Percentiles rank a stretch among this genome's conserved stretches.
Conservation (phyloP, 2,113 vertebrate species). For the Bettongia penicillata region DNA sequence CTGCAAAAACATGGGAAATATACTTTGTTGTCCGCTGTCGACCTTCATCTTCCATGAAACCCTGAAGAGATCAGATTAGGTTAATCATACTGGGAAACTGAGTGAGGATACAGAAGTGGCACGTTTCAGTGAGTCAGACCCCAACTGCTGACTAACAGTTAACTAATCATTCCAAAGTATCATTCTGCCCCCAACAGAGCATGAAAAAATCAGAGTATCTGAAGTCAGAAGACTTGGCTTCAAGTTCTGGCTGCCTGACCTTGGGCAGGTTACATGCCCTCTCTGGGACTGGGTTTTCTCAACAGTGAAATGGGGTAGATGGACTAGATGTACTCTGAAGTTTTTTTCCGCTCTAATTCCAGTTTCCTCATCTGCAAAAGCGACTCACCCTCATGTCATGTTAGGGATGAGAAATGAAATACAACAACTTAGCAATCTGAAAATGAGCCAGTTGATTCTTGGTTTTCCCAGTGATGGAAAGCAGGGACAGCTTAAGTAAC, state of each 20-base stretch:
- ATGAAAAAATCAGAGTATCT: background rate
- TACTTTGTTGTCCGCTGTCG: slow-evolving; percentile 97
- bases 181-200: background rate
- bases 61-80: slow-evolving; percentile 79
- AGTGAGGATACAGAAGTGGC: background rate
- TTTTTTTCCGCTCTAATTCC: background rate
- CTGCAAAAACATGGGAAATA: slow-evolving; percentile 90
- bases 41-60: slow-evolving; percentile 97
- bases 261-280: background rate
- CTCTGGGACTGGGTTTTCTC: background rate
- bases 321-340: background rate
- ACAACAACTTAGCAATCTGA: background rate
- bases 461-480: background rate
- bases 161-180: background rate
- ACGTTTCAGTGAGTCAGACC: background rate
- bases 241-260: background rate
- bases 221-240: background rate
- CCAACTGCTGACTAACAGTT: background rate
- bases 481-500: background rate
- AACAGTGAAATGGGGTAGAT: background rate
- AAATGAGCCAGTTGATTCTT: background rate
- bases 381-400: background rate
- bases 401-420: background rate
- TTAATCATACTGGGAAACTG: background rate
- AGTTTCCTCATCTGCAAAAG: background rate